Percentiles rank a stretch among this genome's conserved stretches.
phyloP scores from a whole-genome alignment of 1,140 invertebrate genomes.

The Zaprionus ghesquierei region DNA sequence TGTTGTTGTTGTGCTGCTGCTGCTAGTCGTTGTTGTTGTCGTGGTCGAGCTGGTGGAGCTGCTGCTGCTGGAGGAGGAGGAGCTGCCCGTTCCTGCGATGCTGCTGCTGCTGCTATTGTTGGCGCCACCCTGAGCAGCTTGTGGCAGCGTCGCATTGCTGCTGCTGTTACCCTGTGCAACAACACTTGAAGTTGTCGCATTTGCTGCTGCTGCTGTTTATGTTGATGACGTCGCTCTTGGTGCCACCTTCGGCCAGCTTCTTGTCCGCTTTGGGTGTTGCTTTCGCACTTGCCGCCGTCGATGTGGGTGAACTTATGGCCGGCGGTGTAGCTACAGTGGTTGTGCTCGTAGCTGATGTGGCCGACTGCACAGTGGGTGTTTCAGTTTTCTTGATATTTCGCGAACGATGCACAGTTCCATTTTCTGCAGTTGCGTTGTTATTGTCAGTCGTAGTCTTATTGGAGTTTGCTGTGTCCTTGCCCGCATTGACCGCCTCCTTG shows the following conservation, averaged over 20 bases:
- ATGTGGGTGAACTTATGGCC: background rate
- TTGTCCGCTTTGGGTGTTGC: conserved; percentile 5
- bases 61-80: conserved; percentile 2
- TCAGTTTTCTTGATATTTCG: conserved; percentile 23
- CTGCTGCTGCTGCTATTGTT: background rate
- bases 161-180: background rate
- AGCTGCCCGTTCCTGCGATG: background rate
- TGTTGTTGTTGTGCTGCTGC: conserved; percentile 18
- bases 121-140: background rate
- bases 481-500: background rate
- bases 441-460: no score
- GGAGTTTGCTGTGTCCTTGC: background rate
- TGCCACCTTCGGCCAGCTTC: conserved; percentile 20
- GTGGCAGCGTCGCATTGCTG: background rate
- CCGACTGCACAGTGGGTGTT: background rate
- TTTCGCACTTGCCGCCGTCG: background rate
- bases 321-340: background rate
- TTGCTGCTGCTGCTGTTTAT: background rate
- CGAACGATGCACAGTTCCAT: background rate
- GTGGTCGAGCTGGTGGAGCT: background rate
- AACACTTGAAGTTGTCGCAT: no score
- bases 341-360: background rate
- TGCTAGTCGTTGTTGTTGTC: background rate
- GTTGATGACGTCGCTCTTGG: conserved; percentile 5
- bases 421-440: background rate